Percentiles rank a stretch among this genome's conserved stretches.
Conservation (phyloP, 2,113 vertebrate species). For the Blennius ocellaris region DNA sequence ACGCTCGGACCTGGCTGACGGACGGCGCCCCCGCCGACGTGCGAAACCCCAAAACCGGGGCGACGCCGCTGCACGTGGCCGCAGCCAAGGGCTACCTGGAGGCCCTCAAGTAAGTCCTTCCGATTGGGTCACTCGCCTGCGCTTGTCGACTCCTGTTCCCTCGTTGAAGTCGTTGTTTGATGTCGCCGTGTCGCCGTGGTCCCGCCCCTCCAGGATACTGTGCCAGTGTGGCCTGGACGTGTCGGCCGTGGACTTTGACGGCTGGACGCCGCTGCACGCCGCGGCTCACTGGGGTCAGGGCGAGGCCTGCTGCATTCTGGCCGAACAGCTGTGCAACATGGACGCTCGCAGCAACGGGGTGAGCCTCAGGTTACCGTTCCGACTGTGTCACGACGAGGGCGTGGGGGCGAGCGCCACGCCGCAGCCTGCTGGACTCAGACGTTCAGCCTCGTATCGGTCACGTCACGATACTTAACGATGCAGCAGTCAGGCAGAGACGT, state of each 20-base stretch:
- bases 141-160: too few relatives aligned
- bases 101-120: conserved; percentile 89
- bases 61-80: conserved; percentile 93
- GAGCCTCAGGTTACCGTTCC: conserved; percentile 53
- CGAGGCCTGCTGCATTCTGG: conserved; percentile 91
- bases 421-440: too few relatives aligned
- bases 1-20: conserved; percentile 90
- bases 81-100: conserved; percentile 95
- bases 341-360: conserved; percentile 92
- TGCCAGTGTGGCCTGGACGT: conserved; percentile 93
- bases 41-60: conserved; percentile 88
- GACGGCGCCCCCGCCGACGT: conserved; percentile 86
- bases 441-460: too few relatives aligned
- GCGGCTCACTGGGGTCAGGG: conserved; percentile 95
- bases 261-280: conserved; percentile 95
- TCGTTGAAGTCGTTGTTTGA: too few relatives aligned
- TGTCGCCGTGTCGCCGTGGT: too few relatives aligned
- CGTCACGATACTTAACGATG: too few relatives aligned
- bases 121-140: neutral
- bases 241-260: conserved; percentile 89
- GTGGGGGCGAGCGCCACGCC: too few relatives aligned
- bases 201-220: conserved; percentile 82
- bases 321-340: conserved; percentile 94
- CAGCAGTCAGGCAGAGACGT: neutral
- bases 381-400: too few relatives aligned